These are phyloP conservation scores for Rotaria sp. DNA, from an alignment of 2,888 invertebrate genomes.

Conservation along the genomic window DNA sequence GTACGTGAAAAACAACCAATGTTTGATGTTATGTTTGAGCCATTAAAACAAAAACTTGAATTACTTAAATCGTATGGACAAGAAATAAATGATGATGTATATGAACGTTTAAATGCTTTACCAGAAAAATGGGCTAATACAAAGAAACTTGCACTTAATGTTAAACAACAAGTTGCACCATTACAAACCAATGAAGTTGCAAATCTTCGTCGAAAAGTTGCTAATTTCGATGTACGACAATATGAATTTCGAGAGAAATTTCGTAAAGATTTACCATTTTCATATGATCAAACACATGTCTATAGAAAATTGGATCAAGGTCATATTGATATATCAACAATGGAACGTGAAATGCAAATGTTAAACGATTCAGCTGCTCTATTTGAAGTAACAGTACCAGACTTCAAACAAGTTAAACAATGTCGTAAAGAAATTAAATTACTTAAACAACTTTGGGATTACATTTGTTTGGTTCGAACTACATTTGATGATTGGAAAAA, in stretches of 20 bases:
- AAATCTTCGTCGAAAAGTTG: slow-evolving; percentile 75
- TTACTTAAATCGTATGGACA: slow-evolving; percentile 85
- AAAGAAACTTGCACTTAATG: slow-evolving; percentile 79
- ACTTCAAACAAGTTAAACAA: slow-evolving; percentile 82
- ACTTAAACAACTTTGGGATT: slow-evolving; percentile 86
- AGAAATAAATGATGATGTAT: slow-evolving; percentile 91
- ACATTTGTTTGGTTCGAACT: slow-evolving; percentile 77
- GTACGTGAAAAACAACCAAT: slow-evolving; percentile 79
- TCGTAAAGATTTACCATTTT: slow-evolving; percentile 59
- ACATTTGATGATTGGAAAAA: slow-evolving; percentile 93
- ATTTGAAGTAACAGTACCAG: slow-evolving; percentile 87
- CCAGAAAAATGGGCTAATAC: slow-evolving; percentile 92
- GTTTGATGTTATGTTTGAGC: slow-evolving; percentile 91
- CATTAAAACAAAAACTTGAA: slow-evolving; percentile 82
- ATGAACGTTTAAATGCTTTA: slow-evolving; percentile 71
- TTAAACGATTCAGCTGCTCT: slow-evolving; percentile 81
- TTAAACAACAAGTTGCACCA: slow-evolving; percentile 88
- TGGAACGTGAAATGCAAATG: slow-evolving; percentile 76
- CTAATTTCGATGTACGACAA: slow-evolving; percentile 73
- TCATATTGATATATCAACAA: slow-evolving; percentile 68
- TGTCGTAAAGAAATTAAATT: slow-evolving; percentile 76
- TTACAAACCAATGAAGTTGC: slow-evolving; percentile 86
- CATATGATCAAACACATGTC: slow-evolving; percentile 51
- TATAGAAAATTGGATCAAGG: slow-evolving; percentile 59
- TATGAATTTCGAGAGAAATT: slow-evolving; percentile 79